Conservation (phyloP, 2,113 vertebrate genomes). For the Vombatus ursinus region DNA sequence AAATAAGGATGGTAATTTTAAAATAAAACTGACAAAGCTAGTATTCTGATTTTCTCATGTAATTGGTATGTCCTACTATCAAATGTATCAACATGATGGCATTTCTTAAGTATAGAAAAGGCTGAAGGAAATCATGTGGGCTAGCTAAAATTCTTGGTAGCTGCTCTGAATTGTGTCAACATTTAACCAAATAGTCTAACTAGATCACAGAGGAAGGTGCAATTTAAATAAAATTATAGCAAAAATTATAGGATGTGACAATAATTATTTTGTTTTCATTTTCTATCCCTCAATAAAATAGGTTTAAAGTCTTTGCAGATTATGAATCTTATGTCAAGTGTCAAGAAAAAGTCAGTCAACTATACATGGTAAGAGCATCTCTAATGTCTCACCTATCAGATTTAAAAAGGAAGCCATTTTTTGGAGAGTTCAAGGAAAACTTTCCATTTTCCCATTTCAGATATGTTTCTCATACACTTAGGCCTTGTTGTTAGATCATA, state of each 20-base stretch:
- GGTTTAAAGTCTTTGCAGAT: constrained; percentile 98
- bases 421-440: neutral
- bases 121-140: neutral
- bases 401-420: neutral
- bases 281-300: constrained; percentile 65
- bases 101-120: constrained; percentile 10
- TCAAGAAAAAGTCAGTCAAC: constrained; percentile 93
- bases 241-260: neutral
- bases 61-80: neutral
- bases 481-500: neutral
- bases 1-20: neutral
- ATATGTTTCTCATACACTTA: constrained; percentile 35
- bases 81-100: neutral
- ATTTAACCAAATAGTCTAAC: neutral
- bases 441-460: neutral
- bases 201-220: neutral
- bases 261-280: constrained; percentile 26
- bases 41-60: constrained; percentile 7
- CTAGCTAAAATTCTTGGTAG: constrained; percentile 18
- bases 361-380: constrained; percentile 91
- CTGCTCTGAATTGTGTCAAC: constrained; percentile 34
- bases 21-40: constrained; percentile 5
- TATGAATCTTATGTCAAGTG: constrained; percentile 92
- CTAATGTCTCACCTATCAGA: neutral
- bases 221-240: constrained; percentile 34